Evolutionary conservation across 2,797 vertebrate species (phyloP), one percentile per base, ranked within the genome.

Genomic region (Periophthalmus magnuspinnatus): DNA sequence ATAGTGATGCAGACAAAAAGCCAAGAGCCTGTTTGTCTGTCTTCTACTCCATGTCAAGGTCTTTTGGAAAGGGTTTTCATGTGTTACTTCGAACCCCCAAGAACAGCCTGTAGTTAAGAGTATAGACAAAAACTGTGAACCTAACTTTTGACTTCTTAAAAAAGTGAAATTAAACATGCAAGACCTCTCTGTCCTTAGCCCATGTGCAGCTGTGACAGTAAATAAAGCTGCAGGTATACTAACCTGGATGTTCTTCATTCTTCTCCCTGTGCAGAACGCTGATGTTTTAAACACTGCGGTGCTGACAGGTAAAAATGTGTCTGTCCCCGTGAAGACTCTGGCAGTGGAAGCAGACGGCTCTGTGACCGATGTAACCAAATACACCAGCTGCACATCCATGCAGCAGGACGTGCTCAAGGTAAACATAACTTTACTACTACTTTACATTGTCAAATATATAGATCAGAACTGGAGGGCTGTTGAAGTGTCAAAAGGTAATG

Each of bases 271-370:
- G 1, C 90, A 99, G 97, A 95, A 94, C 79, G 91, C 89, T 0
- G 96, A 97, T 66, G 85, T 99, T n/a, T 86, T 99, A 77, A 98
- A 98, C 77, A 98, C 96, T 0, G 97, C 96, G 0, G 89, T 96
- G 34, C 92, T 98, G 71, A 98, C 96, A 0, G 96, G 96, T 13
- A 94, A 91, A 86, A 93, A 77, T 0, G 95, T 97, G 33, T 92
- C 93, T 0, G 80, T 96, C 57, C 95, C 95, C 0, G 72, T 98
- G 74, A 95, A 82, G 84, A 94, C 94, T 69, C 88, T 99, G 68
- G 95, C 95, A 0, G 93, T 98, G 68, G 96, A 96, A 81, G 94
- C 94, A 65, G 91, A 91, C 48, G 86, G 95, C 1, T 91, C 92
- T 0, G 92, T 98, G 71, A 93, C 88, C 0, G 96, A 98, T 68